Evolutionary conservation across 2,797 vertebrate species (phyloP), one percentile per base, ranked within the genome.

Genomic region (Gallirallus australis): DNA sequence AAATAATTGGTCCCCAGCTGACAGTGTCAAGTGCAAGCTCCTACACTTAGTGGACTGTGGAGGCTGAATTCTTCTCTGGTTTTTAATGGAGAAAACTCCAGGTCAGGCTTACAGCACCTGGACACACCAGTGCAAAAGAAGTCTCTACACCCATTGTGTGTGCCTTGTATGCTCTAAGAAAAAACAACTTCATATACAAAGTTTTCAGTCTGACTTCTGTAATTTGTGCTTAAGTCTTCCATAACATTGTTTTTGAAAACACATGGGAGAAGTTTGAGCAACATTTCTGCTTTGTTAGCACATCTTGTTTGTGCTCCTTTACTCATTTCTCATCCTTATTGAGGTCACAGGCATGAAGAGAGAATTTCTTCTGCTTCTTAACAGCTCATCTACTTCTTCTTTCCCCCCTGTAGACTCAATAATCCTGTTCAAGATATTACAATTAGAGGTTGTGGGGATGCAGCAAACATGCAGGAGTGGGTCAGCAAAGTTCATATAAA

Each of bases 251-350:
- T 80, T 95, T 66, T 52, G 40, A 87, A 93, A 86, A 71, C 48
- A 76, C 60, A 60, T 9, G 17, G 50, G 79, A 93, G 42, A 77
- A 82, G 59, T 86, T 69, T 68, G 71, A 87, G 56, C 69, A 91
- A 59, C 60, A 35, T 86, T 97, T 96, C 53, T 96, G 92, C 92
- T 95, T 95, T 90, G 93, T 73, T 93, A 91, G 92, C 82, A 87
- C 10, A 50, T 94, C 33, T 27, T 69, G n/a, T 89, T 94, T 84
- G 53, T 79, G 64, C 71, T 96, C 59, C 50, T 92, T 80, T 89
- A 57, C 83, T 94, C 30, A 80, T 90, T 96, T 91, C 23, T 95
- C 83, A 92, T 83, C 48, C 75, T 66, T 93, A 95, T 93, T 92
- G 94, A 96, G 89, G 95, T 96, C 92, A 96, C 31, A 53, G 64